These are phyloP conservation scores for Gallinago undulata DNA, from an alignment of 2,113 vertebrate genomes.

Conservation along the genomic window DNA sequence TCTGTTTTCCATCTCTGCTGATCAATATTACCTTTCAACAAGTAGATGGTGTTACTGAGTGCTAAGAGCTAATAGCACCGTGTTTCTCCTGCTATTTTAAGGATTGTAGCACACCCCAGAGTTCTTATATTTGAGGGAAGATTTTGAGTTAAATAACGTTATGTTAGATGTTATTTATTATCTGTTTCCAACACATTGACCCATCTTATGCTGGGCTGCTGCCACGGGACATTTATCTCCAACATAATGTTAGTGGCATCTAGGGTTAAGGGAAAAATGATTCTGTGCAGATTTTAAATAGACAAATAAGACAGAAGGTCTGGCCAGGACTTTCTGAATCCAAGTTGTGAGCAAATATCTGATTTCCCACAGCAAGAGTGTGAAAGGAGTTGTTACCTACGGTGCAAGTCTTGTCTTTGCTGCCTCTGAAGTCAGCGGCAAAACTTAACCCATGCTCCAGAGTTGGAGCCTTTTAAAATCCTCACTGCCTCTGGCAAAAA, in stretches of 20 bases:
- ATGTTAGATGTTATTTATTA: not conserved
- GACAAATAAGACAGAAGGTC: not conserved
- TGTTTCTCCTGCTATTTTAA: not conserved
- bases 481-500: not conserved
- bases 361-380: not conserved
- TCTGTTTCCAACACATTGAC: not conserved
- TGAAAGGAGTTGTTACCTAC: not conserved
- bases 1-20: not conserved
- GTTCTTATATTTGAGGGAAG: not conserved
- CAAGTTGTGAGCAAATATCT: not conserved
- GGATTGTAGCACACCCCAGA: not conserved
- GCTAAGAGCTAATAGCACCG: not conserved
- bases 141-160: not conserved
- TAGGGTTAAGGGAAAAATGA: not conserved
- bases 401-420: not conserved
- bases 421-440: not conserved
- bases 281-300: not conserved
- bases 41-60: not conserved
- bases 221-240: not conserved
- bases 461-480: not conserved
- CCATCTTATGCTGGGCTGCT: not conserved
- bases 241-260: not conserved
- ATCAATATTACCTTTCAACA: constrained; percentile 19
- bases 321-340: not conserved
- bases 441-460: not conserved